phyloP scores from a whole-genome alignment of 2,113 vertebrate species.

The Sorex fumeus region DNA sequence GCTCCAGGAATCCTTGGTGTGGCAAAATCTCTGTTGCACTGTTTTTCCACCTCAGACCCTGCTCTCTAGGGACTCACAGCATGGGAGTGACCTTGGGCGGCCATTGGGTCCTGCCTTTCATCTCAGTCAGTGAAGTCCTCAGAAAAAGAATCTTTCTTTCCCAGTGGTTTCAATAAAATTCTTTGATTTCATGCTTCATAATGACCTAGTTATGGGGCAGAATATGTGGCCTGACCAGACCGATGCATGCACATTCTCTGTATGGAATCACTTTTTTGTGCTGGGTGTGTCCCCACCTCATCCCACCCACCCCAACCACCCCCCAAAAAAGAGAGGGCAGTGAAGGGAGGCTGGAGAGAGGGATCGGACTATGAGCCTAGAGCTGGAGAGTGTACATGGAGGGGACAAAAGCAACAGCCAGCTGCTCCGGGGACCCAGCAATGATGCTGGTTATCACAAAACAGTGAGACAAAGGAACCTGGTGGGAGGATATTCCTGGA shows the following conservation, averaged over 20 bases:
- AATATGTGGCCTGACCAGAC: background rate
- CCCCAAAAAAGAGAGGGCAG: too few relatives aligned
- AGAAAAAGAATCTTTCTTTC: slow-evolving; percentile 15
- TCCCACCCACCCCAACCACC: too few relatives aligned
- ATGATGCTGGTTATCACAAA: slow-evolving; percentile 26
- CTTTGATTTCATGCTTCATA: background rate
- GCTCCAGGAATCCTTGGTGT: too few relatives aligned
- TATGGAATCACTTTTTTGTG: too few relatives aligned
- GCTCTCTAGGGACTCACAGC: too few relatives aligned
- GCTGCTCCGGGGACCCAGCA: slow-evolving; percentile 33
- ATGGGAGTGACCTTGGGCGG: background rate
- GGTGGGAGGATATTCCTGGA: background rate
- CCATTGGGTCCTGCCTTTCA: background rate
- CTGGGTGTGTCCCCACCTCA: too few relatives aligned
- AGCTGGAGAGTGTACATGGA: background rate
- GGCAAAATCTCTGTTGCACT: too few relatives aligned
- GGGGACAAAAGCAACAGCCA: slow-evolving; percentile 3
- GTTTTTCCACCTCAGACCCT: too few relatives aligned
- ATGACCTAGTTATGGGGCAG: background rate
- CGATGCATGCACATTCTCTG: background rate
- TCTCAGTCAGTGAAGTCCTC: background rate
- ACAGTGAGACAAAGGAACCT: background rate
- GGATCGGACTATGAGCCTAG: background rate
- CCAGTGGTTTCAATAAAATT: slow-evolving; percentile 45
- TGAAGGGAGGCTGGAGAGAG: background rate